Percentiles rank a stretch among this genome's conserved stretches.
These are phyloP conservation scores for Rhagium mordax DNA, from an alignment of 2,888 invertebrate species.

Conservation along the genomic window DNA sequence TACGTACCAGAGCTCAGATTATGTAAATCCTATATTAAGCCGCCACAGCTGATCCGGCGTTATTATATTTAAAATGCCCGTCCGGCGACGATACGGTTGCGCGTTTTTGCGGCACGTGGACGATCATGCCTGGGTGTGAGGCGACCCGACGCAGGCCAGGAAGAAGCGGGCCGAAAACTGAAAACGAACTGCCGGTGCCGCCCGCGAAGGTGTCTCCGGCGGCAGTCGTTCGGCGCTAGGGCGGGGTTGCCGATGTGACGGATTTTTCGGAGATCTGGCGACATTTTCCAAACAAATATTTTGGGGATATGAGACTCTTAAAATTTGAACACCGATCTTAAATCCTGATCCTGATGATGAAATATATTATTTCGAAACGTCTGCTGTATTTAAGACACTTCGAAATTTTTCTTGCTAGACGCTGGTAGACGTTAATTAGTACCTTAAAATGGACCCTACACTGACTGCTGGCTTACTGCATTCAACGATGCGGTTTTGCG, in stretches of 20 bases:
- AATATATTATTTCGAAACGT: too few relatives aligned
- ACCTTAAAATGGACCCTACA: too few relatives aligned
- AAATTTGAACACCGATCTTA: too few relatives aligned
- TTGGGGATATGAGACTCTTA: too few relatives aligned
- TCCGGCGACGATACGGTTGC: background rate
- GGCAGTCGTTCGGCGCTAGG: background rate
- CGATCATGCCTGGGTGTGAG: background rate
- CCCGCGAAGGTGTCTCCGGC: background rate
- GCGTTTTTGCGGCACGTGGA: conserved; percentile 16
- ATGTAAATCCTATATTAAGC: background rate
- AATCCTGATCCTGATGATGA: too few relatives aligned
- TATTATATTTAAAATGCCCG: background rate
- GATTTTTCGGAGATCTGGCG: background rate
- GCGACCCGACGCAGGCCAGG: background rate
- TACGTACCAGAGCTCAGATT: conserved; percentile 16
- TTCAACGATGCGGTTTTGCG: too few relatives aligned
- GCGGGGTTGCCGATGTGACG: background rate
- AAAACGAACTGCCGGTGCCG: conserved; percentile 2
- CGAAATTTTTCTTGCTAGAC: too few relatives aligned
- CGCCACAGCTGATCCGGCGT: conserved; percentile 17
- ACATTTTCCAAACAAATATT: background rate
- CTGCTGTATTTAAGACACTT: too few relatives aligned
- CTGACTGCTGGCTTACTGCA: too few relatives aligned
- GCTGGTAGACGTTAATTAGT: too few relatives aligned
- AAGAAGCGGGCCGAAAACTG: conserved; percentile 5